These are phyloP conservation scores for Protosalanx chinensis DNA, from an alignment of 2,797 vertebrate species.

Conservation along the genomic window DNA sequence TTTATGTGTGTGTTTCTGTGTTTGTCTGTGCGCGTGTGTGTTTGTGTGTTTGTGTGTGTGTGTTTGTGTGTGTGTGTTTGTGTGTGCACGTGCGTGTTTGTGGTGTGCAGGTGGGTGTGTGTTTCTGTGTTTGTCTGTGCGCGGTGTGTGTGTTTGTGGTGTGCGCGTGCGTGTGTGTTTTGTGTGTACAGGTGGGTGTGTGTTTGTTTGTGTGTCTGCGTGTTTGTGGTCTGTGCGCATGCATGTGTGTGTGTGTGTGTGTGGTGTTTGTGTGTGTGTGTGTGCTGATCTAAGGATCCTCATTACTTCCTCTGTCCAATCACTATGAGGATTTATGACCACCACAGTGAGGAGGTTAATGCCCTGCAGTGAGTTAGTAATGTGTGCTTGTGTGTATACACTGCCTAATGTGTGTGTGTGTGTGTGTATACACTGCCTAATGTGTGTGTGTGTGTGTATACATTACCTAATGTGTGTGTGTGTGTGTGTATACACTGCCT, in stretches of 20 bases:
- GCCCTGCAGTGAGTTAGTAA: conserved; percentile 50
- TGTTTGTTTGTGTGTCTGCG: no score
- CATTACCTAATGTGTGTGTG: no score
- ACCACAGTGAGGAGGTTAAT: conserved; percentile 45
- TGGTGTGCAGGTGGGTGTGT: not conserved
- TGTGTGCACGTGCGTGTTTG: not conserved
- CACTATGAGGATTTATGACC: conserved; percentile 58
- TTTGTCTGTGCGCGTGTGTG: conserved; percentile 1
- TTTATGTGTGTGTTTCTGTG: not conserved
- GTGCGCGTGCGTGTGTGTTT: not conserved
- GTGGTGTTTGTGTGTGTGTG: not conserved
- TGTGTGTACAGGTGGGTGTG: no score
- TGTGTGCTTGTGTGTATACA: conserved; percentile 10
- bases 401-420: not conserved
- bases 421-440: not conserved
- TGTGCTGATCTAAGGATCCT: conserved; percentile 37
- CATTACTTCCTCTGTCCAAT: conserved; percentile 63
- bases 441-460: no score
- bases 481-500: no score
- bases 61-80: conserved; percentile 1
- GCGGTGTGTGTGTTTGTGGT: not conserved
- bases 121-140: not conserved
- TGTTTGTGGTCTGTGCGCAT: no score
- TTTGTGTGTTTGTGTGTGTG: not conserved
- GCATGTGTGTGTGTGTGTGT: no score